phyloP scores from a whole-genome alignment of 2,888 invertebrate species.

The Ceriagrion tenellum region DNA sequence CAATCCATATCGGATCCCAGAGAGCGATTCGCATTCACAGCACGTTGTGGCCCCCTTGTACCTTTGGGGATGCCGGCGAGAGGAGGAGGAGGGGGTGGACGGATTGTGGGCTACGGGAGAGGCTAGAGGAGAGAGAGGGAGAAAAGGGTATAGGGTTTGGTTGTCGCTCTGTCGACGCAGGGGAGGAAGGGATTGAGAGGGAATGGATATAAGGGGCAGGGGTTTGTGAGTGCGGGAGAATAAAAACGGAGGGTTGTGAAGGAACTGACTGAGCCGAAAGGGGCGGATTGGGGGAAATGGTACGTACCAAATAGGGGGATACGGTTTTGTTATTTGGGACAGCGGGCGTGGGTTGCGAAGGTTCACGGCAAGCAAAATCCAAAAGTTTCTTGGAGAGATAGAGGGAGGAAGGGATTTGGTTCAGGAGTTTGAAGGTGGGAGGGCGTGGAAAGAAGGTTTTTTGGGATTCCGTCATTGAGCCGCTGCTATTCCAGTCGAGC shows the following conservation, averaged over 20 bases:
- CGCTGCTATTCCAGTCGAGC: background rate
- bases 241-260: background rate
- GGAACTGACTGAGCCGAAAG: background rate
- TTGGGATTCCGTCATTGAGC: background rate
- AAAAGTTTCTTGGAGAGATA: background rate
- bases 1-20: slow-evolving; percentile 13
- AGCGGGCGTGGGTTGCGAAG: background rate
- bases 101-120: background rate
- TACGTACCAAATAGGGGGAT: background rate
- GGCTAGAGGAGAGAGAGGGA: background rate
- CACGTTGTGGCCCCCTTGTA: background rate
- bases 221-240: background rate
- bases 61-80: background rate
- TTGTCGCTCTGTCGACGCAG: background rate
- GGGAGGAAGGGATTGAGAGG: background rate
- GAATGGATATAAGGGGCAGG: background rate
- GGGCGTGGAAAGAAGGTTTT: background rate
- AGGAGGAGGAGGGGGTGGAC: background rate
- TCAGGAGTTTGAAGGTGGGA: too few relatives aligned
- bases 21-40: slow-evolving; percentile 8
- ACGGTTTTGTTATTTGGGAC: background rate
- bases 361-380: background rate
- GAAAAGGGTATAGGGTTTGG: background rate
- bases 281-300: background rate
- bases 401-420: background rate